Percentiles rank a stretch among this genome's conserved stretches.
These are phyloP conservation scores for Taxidea taxus DNA, from an alignment of 2,113 vertebrate species.

Conservation along the genomic window DNA sequence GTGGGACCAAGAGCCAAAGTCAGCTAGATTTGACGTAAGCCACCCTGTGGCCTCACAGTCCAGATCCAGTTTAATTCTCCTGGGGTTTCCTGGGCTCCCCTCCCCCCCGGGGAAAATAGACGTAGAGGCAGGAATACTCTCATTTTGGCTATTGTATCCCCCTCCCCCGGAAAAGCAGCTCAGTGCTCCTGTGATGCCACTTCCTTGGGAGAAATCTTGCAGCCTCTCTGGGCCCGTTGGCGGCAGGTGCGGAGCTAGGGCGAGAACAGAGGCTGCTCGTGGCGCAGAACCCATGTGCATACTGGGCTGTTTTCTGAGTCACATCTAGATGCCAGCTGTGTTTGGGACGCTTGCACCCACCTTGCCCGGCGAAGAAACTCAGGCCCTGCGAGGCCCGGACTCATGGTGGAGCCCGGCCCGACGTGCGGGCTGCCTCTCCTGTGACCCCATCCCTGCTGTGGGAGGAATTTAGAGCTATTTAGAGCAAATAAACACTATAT, in stretches of 20 bases:
- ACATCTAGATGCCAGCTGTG: rapidly evolving
- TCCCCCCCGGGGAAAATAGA: rapidly evolving
- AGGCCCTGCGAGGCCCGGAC: neutral
- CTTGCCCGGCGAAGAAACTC: rapidly evolving
- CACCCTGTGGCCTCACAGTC: rapidly evolving
- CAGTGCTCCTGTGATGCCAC: rapidly evolving
- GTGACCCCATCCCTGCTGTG: conserved; percentile 34
- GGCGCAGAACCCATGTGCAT: rapidly evolving
- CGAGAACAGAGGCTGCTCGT: rapidly evolving
- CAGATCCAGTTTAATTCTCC: neutral
- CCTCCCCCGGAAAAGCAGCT: rapidly evolving
- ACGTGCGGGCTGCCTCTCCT: neutral
- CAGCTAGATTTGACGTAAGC: neutral
- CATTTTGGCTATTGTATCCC: rapidly evolving
- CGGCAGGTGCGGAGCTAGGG: rapidly evolving
- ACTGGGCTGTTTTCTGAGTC: rapidly evolving
- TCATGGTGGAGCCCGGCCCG: rapidly evolving
- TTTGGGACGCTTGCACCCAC: rapidly evolving
- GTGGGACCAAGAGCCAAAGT: neutral
- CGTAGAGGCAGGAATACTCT: rapidly evolving
- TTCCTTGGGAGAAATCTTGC: too few relatives aligned
- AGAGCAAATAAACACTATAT: conserved; percentile 77
- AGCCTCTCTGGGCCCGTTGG: neutral
- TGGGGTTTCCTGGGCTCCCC: rapidly evolving
- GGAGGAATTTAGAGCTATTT: conserved; percentile 70